These are phyloP conservation scores for Centropyge bicolor DNA, from an alignment of 2,797 vertebrate genomes.

Conservation along the genomic window DNA sequence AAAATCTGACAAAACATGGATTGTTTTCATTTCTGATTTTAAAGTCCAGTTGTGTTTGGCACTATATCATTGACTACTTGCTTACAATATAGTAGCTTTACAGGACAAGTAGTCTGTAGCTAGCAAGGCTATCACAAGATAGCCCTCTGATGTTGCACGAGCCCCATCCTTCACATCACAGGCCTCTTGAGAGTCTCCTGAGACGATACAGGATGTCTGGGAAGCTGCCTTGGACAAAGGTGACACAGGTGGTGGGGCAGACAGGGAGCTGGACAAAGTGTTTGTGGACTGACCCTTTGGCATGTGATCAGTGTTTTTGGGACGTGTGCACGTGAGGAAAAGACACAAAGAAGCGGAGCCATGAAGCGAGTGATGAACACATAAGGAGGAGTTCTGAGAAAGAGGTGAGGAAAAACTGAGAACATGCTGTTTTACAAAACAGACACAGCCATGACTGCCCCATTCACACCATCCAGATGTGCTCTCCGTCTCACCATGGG, in stretches of 20 bases:
- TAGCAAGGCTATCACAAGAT: too few species aligned
- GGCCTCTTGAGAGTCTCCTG: conserved; percentile 42
- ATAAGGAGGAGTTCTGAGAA: conserved; percentile 35
- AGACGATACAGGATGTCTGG: conserved; percentile 41
- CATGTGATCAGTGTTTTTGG: conserved; percentile 60
- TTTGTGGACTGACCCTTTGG: conserved; percentile 47
- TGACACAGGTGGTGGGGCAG: conserved; percentile 58
- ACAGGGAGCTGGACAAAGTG: conserved; percentile 64
- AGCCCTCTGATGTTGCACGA: conserved; percentile 10
- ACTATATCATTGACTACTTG: neutral
- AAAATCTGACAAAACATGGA: neutral
- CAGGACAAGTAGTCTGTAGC: neutral
- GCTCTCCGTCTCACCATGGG: conserved; percentile 85
- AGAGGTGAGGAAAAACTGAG: conserved; percentile 38
- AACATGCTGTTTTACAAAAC: conserved; percentile 34
- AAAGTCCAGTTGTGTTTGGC: neutral
- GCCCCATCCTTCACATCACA: conserved; percentile 33
- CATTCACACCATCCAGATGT: neutral
- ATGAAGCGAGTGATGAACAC: conserved; percentile 64
- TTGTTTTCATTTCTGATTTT: neutral
- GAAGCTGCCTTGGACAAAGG: conserved; percentile 42
- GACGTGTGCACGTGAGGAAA: conserved; percentile 35
- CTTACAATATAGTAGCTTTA: neutral
- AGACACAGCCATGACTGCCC: conserved; percentile 5
- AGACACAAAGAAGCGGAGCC: conserved; percentile 61